Evolutionary conservation across 1,140 invertebrate genomes (phyloP).

Genomic region (Cephus cinctus): DNA sequence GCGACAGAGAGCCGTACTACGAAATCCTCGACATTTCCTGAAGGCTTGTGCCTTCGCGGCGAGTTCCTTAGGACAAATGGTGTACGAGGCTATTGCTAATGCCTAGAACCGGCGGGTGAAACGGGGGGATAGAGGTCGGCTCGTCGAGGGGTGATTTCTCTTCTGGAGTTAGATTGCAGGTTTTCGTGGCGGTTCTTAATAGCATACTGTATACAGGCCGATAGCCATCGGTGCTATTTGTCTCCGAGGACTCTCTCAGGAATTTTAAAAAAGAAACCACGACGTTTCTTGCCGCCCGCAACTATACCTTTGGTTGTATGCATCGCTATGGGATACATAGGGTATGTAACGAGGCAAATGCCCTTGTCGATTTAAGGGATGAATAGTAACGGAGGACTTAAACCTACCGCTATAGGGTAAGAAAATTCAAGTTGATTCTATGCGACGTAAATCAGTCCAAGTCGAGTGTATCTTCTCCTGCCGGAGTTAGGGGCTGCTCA

Average conservation of each 20-base stretch:
- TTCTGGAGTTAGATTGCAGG: constrained; percentile 31
- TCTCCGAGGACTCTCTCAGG: constrained; percentile 23
- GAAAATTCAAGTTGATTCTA: background rate
- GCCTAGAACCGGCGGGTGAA: too few species aligned
- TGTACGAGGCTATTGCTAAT: too few species aligned
- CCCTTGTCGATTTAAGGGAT: background rate
- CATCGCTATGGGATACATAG: too few species aligned
- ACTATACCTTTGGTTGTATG: constrained; percentile 2
- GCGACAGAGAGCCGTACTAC: too few species aligned
- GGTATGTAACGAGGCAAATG: background rate
- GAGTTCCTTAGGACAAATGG: too few species aligned
- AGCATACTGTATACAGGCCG: constrained; percentile 26
- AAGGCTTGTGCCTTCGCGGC: too few species aligned
- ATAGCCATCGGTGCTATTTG: constrained; percentile 36
- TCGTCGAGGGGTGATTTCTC: constrained; percentile 35
- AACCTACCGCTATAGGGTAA: background rate
- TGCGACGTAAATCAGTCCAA: too few species aligned
- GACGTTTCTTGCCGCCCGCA: background rate
- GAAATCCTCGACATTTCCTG: too few species aligned
- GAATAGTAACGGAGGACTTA: background rate
- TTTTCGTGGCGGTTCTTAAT: constrained; percentile 38
- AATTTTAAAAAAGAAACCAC: constrained; percentile 29
- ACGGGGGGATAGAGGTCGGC: too few species aligned
- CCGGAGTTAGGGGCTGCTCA: background rate
- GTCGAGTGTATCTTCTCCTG: background rate